phyloP scores from a whole-genome alignment of 1,140 invertebrate genomes.

The Sipha flava region DNA sequence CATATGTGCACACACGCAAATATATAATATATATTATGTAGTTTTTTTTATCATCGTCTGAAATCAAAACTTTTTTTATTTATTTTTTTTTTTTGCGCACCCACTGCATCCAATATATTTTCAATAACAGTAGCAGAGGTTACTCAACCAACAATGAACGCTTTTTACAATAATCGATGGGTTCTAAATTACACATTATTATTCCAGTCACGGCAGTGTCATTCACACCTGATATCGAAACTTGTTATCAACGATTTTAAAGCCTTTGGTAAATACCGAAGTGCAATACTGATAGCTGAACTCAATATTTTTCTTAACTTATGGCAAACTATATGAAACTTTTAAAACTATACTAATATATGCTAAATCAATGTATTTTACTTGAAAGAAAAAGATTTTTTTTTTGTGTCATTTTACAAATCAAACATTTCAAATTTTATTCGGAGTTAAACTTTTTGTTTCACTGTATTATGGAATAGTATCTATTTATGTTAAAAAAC shows the following conservation, averaged over 20 bases:
- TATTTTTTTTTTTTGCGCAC: neutral
- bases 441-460: no score
- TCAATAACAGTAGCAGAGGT: constrained; percentile 11
- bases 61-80: neutral
- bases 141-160: neutral
- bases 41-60: neutral
- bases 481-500: no score
- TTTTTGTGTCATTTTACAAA: no score
- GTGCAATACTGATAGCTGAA: neutral
- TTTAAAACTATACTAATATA: no score
- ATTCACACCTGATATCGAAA: neutral
- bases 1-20: no score
- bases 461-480: no score
- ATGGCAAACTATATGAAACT: neutral
- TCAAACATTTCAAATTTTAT: no score
- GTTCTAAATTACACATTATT: neutral
- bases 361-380: no score
- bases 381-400: no score
- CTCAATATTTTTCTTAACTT: neutral
- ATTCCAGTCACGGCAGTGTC: neutral
- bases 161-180: neutral
- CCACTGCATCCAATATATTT: neutral
- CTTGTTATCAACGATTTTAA: neutral
- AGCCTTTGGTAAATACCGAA: neutral
- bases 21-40: neutral